Evolutionary conservation across 2,888 invertebrate genomes (phyloP).

Genomic region (Hypomecis atomaria): DNA sequence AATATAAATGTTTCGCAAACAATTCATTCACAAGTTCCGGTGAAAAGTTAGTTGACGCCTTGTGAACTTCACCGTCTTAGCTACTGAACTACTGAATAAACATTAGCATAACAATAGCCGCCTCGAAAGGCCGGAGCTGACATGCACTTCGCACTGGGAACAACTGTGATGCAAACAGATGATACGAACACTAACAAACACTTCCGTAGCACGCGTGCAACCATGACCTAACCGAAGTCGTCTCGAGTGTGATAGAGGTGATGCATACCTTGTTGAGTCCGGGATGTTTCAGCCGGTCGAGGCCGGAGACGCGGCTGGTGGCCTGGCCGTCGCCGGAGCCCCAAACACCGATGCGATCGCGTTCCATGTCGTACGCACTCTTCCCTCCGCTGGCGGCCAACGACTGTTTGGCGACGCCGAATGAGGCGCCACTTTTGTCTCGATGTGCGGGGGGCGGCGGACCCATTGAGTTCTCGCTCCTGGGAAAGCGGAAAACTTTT

Average conservation of each 20-base stretch:
- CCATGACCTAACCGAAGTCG: conserved; percentile 67
- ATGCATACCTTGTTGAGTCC: conserved; percentile 88
- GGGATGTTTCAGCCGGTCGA: conserved; percentile 88
- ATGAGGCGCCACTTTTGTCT: conserved; percentile 69
- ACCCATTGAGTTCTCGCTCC: conserved; percentile 79
- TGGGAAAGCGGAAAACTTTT: conserved; percentile 80
- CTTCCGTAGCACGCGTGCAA: conserved; percentile 60
- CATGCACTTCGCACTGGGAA: conserved; percentile 23
- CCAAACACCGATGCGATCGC: conserved; percentile 87
- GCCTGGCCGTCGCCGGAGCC: conserved; percentile 84
- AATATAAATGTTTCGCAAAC: conserved; percentile 29
- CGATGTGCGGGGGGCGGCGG: conserved; percentile 73
- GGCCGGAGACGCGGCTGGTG: conserved; percentile 84
- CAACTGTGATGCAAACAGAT: conserved; percentile 45
- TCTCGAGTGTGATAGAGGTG: conserved; percentile 38
- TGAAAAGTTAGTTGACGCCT: conserved; percentile 61
- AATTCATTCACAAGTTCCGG: conserved; percentile 31
- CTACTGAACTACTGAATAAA: conserved; percentile 61
- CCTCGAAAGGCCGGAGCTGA: conserved; percentile 6
- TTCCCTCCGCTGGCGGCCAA: conserved; percentile 55
- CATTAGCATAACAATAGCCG: conserved; percentile 55
- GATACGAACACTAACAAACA: conserved; percentile 45
- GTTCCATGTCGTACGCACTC: conserved; percentile 78
- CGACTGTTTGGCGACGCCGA: conserved; percentile 68
- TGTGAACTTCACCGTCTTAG: conserved; percentile 58